phyloP scores from a whole-genome alignment of 2,113 vertebrate genomes.

The Cochlearius cochlearius region DNA sequence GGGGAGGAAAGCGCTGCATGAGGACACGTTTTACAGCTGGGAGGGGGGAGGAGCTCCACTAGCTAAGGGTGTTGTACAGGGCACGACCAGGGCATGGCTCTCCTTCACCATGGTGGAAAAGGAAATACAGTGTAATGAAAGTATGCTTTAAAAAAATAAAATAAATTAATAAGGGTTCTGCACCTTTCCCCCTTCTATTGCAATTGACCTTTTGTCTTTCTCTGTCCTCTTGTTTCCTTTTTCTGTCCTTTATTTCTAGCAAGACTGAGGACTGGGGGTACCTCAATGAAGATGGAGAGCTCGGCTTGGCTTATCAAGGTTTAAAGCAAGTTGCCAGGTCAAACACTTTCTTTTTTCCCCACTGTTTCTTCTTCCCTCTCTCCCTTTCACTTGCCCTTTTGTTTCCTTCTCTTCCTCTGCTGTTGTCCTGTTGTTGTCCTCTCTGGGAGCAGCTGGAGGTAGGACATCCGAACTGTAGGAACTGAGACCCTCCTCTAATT shows the following conservation, averaged over 20 bases:
- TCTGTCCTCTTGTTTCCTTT: constrained; percentile 53
- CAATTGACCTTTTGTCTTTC: constrained; percentile 51
- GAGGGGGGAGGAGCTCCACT: not conserved
- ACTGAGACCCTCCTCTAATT: not conserved
- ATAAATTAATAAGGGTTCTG: not conserved
- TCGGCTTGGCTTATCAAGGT: constrained; percentile 91
- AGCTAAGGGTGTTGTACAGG: accelerated
- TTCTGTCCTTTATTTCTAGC: constrained; percentile 79
- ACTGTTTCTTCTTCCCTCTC: not conserved
- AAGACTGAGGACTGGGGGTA: constrained; percentile 88
- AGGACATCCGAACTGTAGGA: not conserved
- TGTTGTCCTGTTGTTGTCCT: not conserved
- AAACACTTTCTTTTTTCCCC: not conserved
- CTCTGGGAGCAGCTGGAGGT: not conserved
- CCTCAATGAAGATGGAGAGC: constrained; percentile 94
- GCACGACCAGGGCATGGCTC: not conserved
- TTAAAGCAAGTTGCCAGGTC: constrained; percentile 96
- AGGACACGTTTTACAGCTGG: not conserved
- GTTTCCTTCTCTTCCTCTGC: not conserved
- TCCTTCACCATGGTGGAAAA: not conserved
- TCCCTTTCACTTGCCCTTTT: not conserved
- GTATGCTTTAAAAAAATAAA: not conserved
- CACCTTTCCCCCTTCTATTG: not conserved
- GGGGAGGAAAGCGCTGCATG: not conserved
- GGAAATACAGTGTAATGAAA: not conserved